Conservation (phyloP, 2,113 vertebrate genomes). For the Cariama cristata region DNA sequence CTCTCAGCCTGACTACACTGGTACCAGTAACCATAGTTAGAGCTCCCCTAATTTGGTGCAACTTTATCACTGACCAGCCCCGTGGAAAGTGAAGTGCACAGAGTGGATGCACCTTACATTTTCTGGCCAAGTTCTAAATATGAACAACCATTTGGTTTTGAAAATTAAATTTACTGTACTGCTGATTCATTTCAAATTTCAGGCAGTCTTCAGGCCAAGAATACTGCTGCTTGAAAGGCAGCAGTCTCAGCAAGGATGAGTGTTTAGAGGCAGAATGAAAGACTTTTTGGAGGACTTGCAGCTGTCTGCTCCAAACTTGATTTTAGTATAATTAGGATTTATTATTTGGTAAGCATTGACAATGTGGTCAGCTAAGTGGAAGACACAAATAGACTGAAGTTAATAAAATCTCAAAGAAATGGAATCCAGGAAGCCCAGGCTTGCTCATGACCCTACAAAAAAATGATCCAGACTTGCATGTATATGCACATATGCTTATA, state of each 20-base stretch:
- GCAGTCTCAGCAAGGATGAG: not conserved
- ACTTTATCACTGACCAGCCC: not conserved
- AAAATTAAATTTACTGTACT: constrained; percentile 4
- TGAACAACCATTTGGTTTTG: not conserved
- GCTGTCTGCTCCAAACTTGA: not conserved
- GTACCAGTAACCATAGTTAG: not conserved
- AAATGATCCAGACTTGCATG: not conserved
- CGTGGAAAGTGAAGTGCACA: not conserved
- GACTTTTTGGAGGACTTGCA: not conserved
- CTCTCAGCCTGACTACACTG: not conserved
- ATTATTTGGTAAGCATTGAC: not conserved
- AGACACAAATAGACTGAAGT: not conserved
- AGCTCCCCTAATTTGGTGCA: not conserved
- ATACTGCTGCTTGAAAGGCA: not conserved
- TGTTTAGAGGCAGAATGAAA: constrained; percentile 8
- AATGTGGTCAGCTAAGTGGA: not conserved
- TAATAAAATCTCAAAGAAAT: not conserved
- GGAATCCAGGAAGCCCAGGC: not conserved
- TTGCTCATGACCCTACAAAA: not conserved
- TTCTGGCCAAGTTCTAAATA: not conserved
- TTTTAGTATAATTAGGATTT: constrained; percentile 11
- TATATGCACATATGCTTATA: not conserved
- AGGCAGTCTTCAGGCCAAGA: not conserved
- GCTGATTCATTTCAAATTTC: not conserved
- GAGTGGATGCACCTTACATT: not conserved